These are phyloP conservation scores for Melitaea athalia DNA, from an alignment of 2,888 invertebrate genomes.

Conservation along the genomic window DNA sequence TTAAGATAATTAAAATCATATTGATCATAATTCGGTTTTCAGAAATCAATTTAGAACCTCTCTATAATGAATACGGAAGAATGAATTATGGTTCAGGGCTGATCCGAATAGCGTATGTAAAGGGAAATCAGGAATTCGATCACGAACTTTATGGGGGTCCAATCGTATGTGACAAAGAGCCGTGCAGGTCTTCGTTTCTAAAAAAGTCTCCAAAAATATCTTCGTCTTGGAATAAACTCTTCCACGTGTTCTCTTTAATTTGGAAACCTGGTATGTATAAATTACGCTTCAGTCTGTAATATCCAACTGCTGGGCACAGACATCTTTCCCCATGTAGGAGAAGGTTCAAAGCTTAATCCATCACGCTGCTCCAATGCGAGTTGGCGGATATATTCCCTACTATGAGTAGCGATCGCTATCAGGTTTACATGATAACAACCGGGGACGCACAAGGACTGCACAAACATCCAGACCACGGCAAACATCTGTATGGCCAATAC, in stretches of 20 bases:
- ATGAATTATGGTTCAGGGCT: slow-evolving; percentile 85
- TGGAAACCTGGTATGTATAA: slow-evolving; percentile 82
- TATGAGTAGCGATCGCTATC: too few species aligned
- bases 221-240: slow-evolving; percentile 80
- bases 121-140: slow-evolving; percentile 82
- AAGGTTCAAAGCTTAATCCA: too few species aligned
- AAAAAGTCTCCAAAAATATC: slow-evolving; percentile 66
- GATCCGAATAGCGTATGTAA: slow-evolving; percentile 86
- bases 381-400: too few species aligned
- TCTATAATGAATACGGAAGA: slow-evolving; percentile 83
- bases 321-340: too few species aligned
- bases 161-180: slow-evolving; percentile 63
- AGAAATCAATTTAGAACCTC: slow-evolving; percentile 87
- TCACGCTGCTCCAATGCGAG: too few species aligned
- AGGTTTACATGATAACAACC: too few species aligned
- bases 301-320: too few species aligned
- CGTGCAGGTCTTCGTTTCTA: slow-evolving; percentile 67
- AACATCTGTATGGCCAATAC: too few species aligned
- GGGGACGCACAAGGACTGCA: too few species aligned
- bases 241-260: slow-evolving; percentile 85
- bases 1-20: too few species aligned
- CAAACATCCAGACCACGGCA: too few species aligned
- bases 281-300: background rate
- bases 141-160: slow-evolving; percentile 69
- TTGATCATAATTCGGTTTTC: slow-evolving; percentile 19